Evolutionary conservation across 2,888 invertebrate genomes (phyloP).

Genomic region (Matsumyia berberina): DNA sequence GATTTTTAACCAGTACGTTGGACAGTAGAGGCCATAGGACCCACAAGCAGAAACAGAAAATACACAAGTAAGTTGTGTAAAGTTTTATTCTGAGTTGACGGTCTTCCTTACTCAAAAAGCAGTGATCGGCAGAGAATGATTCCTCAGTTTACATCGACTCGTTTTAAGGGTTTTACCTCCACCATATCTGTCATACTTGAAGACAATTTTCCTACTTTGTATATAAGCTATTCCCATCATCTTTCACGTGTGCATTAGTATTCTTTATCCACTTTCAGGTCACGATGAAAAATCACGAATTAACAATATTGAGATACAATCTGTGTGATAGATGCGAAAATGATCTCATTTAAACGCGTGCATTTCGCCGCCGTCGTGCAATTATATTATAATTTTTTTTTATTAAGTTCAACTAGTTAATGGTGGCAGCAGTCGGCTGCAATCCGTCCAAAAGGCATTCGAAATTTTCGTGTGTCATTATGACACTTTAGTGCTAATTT

Average conservation of each 20-base stretch:
- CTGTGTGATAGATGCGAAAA: neutral
- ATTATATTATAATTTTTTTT: no score
- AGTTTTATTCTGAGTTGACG: no score
- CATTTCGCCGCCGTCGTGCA: neutral
- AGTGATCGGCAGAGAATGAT: no score
- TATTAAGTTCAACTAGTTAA: slow-evolving; percentile 13
- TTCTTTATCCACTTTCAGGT: neutral
- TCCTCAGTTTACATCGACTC: no score
- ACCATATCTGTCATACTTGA: no score
- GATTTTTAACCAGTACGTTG: no score
- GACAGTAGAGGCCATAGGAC: no score
- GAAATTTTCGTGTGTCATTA: slow-evolving; percentile 20
- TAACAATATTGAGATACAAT: neutral
- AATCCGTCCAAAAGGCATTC: neutral
- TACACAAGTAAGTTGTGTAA: no score
- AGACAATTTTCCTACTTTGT: neutral
- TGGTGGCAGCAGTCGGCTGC: neutral
- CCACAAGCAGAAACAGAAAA: no score
- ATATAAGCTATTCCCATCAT: no score
- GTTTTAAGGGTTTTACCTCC: no score
- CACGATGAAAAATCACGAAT: neutral
- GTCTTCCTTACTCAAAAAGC: no score
- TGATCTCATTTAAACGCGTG: slow-evolving; percentile 1
- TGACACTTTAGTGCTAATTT: slow-evolving; percentile 57
- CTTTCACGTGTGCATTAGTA: neutral